Base-by-base conservation (phyloP, 2,797 vertebrate genomes). In the Takifugu rubripes region DNA sequence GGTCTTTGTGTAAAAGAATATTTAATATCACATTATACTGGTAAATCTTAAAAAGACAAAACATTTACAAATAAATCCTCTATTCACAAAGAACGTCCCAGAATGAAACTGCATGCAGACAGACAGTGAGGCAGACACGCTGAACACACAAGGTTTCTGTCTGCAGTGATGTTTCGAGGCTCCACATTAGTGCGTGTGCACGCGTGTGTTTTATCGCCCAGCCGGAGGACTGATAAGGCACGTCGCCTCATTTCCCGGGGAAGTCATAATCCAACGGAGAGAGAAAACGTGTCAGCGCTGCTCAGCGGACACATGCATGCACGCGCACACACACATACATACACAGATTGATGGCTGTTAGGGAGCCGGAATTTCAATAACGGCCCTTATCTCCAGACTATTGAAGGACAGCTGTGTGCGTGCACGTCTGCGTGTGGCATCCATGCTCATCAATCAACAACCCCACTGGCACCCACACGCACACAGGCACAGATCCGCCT, bases 171-270 rank as follows among this genome's bases (percentile, higher is more conserved):
- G 44, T 45, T 49, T 44, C 33, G 6, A 56, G 47, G 16, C 59
- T 33, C 25, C 25, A 59, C 55, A 55, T 54, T 36, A 49, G 49
- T 50, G 56, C 48, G 59, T 46, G 42, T 55, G 53, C 12, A 12
- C 26, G 50, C 73, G 66, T 53, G 54, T 73, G 77, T 72, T 88
- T 92, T 92, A 93, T 91, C 91, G 82, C 79, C 85, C 79, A 90
- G 83, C 88, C 75, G 81, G 81, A 85, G 81, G 79, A 81, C 78
- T 33, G 54, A 92, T 92, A 92, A 92, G 89, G 80, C 88, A 90
- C 61, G 84, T 87, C 76, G 87, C 70, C 54, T 74, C 75, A 81
- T 70, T 78, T 81, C 87, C 90, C 87, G 84, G 53, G 71, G 69
- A 88, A 90, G 89, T 82, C 76, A 85, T 89, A 83, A 91, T 90